These are phyloP conservation scores for Caracal caracal DNA, from an alignment of 2,113 vertebrate genomes.

Conservation along the genomic window DNA sequence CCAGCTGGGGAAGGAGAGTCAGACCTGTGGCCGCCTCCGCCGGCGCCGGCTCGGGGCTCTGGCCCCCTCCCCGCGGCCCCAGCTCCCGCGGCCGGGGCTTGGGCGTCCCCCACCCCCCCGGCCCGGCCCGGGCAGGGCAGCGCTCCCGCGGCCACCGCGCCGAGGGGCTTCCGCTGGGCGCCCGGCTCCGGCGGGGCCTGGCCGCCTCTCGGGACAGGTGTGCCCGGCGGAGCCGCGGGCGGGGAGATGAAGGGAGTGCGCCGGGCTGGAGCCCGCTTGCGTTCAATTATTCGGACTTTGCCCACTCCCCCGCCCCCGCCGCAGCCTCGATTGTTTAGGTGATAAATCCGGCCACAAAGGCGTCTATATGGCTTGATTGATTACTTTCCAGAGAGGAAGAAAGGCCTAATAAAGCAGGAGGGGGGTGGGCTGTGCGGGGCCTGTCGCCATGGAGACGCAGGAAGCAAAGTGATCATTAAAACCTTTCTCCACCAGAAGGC, in stretches of 20 bases:
- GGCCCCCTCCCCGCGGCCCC: not conserved
- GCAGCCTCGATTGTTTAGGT: not conserved
- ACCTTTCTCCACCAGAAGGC: slow-evolving; percentile 81
- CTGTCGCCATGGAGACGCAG: slow-evolving; percentile 86
- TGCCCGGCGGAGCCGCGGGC: not conserved
- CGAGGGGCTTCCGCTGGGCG: not conserved
- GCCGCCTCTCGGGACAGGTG: slow-evolving; percentile 60
- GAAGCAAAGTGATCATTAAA: slow-evolving; percentile 86
- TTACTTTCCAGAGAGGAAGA: slow-evolving; percentile 74
- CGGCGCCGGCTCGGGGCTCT: not conserved
- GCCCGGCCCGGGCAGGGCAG: not conserved
- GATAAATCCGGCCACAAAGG: slow-evolving; percentile 70
- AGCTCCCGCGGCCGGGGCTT: not conserved
- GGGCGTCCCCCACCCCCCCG: not conserved
- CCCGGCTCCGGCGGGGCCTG: not conserved
- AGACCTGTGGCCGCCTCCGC: slow-evolving; percentile 36
- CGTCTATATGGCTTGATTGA: slow-evolving; percentile 66
- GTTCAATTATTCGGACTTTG: not conserved
- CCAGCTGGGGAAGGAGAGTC: not conserved
- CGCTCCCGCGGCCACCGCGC: not conserved
- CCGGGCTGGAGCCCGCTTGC: not conserved
- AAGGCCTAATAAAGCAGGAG: slow-evolving; percentile 74
- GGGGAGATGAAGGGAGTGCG: not conserved
- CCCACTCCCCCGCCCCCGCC: not conserved
- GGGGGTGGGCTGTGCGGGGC: slow-evolving; percentile 74